Evolutionary conservation across 2,797 vertebrate genomes (phyloP), one percentile per base, ranked within the genome.

Genomic region (Fistularia tabacaria): DNA sequence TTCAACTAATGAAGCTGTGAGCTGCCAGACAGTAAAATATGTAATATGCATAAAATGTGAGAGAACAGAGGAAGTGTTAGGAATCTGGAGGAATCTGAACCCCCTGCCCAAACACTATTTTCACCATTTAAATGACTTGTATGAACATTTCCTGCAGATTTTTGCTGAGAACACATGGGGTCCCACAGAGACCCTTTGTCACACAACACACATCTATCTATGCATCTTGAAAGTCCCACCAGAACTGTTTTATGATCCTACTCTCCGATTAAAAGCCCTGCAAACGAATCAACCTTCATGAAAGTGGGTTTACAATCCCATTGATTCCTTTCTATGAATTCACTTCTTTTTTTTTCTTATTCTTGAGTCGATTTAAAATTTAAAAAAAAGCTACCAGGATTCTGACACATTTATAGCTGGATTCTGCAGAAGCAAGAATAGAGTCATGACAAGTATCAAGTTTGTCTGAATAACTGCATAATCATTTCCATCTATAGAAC

Each of bases 71-170:
- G 57, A 71, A 55, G 66, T 68, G 81, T 85, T 85, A 79, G 84
- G 62, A 86, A 82, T 82, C 68, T 79, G 62, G 81, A 79, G 84
- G 62, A 86, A 82, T 82, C 68, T 79, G 62, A 82, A 62, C 80
- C 46, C 50, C 64, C 11, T 11, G 14, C 44, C 42, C 59, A 51
- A 43, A 6, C 46, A 48, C 59, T 63, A 71, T 72, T 58, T 67
- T 65, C 50, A 54, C 71, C n/a, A n/a, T n/a, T n/a, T n/a, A n/a
- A n/a, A n/a, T 41, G 56, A 59, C 53, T 60, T 77, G 71, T 66
- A 61, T 71, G 72, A 71, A 80, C 72, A 66, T 63, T 71, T 68
- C 71, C 57, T 51, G 66, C 62, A 51, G 48, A 59, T 43, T 15
- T 72, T 36, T 3, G 59, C 53, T 63, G 57, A 57, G 71, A 77